Evolutionary conservation across 2,113 vertebrate genomes (phyloP).

Genomic region (Dasyornis broadbenti): DNA sequence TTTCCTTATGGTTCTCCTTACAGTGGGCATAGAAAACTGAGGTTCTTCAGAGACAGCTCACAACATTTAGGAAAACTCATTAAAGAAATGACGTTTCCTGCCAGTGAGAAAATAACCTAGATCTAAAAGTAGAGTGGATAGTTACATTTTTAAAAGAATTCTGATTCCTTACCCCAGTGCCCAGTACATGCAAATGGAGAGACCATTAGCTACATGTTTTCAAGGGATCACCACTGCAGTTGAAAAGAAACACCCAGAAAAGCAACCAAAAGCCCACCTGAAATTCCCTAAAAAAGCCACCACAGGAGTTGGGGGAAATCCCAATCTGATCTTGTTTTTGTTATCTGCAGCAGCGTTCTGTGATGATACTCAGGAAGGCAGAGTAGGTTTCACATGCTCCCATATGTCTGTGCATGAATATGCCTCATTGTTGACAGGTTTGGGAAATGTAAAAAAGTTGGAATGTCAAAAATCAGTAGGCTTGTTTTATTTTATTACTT

Average conservation of each 20-base stretch:
- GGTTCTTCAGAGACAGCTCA: not conserved
- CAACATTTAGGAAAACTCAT: not conserved
- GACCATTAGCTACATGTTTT: not conserved
- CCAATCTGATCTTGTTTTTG: accelerated
- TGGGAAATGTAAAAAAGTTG: not conserved
- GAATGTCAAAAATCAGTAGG: not conserved
- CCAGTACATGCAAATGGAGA: not conserved
- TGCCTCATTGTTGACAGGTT: not conserved
- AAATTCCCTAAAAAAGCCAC: accelerated
- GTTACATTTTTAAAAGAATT: not conserved
- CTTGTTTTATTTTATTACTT: not conserved
- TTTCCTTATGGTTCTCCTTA: not conserved
- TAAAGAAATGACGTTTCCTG: not conserved
- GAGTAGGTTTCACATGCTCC: not conserved
- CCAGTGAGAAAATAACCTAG: not conserved
- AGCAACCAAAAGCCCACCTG: accelerated
- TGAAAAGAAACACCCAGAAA: not conserved
- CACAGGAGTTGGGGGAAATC: not conserved
- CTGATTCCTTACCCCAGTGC: not conserved
- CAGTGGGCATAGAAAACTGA: not conserved
- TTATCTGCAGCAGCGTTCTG: not conserved
- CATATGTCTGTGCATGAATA: not conserved
- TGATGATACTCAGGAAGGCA: not conserved
- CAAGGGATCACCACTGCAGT: accelerated
- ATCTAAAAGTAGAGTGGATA: not conserved